A percentile compares a stretch with the other conserved stretches of the same genome.
phyloP scores from a whole-genome alignment of 2,888 invertebrate species.

The Thymelicus sylvestris region DNA sequence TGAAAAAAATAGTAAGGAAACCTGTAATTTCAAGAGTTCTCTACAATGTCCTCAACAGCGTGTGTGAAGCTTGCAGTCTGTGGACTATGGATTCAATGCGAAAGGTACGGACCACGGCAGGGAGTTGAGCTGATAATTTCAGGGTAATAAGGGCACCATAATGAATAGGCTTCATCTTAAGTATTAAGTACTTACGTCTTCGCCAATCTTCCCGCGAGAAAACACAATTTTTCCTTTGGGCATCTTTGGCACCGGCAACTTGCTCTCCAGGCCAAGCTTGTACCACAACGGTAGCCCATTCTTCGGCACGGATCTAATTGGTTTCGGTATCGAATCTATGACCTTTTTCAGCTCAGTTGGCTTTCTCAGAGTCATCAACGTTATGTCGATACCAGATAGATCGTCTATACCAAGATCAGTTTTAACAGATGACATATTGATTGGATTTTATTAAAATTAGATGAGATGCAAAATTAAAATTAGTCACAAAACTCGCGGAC shows the following conservation, averaged over 20 bases:
- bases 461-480: slow-evolving; percentile 44
- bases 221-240: slow-evolving; percentile 78
- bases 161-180: neutral
- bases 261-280: slow-evolving; percentile 78
- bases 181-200: slow-evolving; percentile 68
- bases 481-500: slow-evolving; percentile 44
- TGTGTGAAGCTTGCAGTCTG: too few relatives aligned
- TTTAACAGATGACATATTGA: slow-evolving; percentile 54
- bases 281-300: slow-evolving; percentile 83
- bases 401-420: slow-evolving; percentile 56
- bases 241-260: slow-evolving; percentile 81
- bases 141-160: too few relatives aligned
- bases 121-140: too few relatives aligned
- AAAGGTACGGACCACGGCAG: too few relatives aligned
- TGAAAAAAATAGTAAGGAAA: too few relatives aligned
- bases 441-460: slow-evolving; percentile 41
- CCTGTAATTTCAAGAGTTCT: too few relatives aligned
- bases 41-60: too few relatives aligned
- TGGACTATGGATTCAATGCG: too few relatives aligned
- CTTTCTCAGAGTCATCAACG: slow-evolving; percentile 73
- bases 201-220: slow-evolving; percentile 80
- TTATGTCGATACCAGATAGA: slow-evolving; percentile 60
- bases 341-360: slow-evolving; percentile 78
- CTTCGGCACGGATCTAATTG: slow-evolving; percentile 73
- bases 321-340: slow-evolving; percentile 76